Evolutionary conservation across 2,113 vertebrate genomes (phyloP), one percentile per base, ranked within the genome.

Genomic region (Procapra przewalskii): DNA sequence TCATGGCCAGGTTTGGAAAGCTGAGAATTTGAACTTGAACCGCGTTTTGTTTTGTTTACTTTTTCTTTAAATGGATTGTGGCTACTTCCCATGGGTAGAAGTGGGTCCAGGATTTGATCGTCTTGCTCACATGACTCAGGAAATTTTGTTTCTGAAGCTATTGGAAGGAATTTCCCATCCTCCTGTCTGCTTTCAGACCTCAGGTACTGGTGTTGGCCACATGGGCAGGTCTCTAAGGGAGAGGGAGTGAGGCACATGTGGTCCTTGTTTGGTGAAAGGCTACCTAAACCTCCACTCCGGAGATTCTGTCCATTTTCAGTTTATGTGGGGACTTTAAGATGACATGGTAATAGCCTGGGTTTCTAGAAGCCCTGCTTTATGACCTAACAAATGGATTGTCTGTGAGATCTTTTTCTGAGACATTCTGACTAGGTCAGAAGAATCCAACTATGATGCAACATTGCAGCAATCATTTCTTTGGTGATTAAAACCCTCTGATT

Each of bases 311-410:
- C 43, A 84, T 81, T 91, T 84, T 88, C 43, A 90, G 9, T 31
- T 91, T 94, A 31, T 90, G 88, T 97, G 90, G 96, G 71, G n/a
- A 87, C 84, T 88, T 95, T 33, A 67, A 86, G 31, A 21, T 91
- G 82, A 40, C 55, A 25, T 81, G 45, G 33, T 88, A 94, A 13
- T 91, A 90, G 57, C 77, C 88, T 94, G 59, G 75, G 7, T 88
- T 90, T 93, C 62, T 96, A 71, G 50, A 96, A 95, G 33, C 33
- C 16, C 43, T 71, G 11, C 23, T 97, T 48, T 80, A 13, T 62
- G 64, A 15, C 59, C 71, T 21, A 82, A 64, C 75, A 90, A 52
- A 8, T 64, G 19, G 5, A 3, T 90, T 92, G 9, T 40, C 90
- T 59, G 0, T 64, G 67, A 88, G 67, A 79, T 64, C 15, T 67